A percentile compares a stretch with the other conserved stretches of the same genome.
Conservation (phyloP, 2,797 vertebrate species). For the Chelon auratus region DNA sequence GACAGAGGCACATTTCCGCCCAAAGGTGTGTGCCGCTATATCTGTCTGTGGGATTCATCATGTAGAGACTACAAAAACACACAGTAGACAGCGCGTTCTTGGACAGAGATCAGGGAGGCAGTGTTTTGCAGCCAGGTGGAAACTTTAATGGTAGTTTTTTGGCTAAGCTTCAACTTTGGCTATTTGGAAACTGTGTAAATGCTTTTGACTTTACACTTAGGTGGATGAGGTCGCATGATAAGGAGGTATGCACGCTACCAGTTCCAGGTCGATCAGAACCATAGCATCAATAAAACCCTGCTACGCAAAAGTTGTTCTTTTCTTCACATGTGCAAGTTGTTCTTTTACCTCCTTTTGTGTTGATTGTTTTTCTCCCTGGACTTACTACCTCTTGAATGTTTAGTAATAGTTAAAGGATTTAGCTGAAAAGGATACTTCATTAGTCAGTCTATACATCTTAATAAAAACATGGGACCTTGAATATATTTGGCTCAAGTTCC, state of each 20-base stretch:
- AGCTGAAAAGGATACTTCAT: not conserved
- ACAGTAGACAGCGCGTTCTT: not conserved
- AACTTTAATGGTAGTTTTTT: not conserved
- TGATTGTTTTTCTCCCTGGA: not conserved
- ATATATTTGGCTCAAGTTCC: not conserved
- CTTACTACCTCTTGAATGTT: not conserved
- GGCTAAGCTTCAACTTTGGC: not conserved
- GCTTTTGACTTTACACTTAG: not conserved
- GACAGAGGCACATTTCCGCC: not conserved
- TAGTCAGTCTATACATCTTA: not conserved
- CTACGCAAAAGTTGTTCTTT: no score
- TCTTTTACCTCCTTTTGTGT: not conserved
- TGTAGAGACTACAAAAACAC: not conserved
- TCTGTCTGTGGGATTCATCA: not conserved
- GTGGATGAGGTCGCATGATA: not conserved
- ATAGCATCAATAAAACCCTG: not conserved
- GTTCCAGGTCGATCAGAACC: not conserved
- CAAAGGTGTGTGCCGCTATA: not conserved
- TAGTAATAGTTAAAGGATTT: no score
- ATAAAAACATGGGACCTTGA: not conserved
- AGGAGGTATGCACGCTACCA: not conserved
- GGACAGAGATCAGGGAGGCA: not conserved
- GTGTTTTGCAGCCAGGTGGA: slow-evolving; percentile 1
- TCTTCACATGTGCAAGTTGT: no score
- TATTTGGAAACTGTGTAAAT: not conserved